Base-by-base conservation (phyloP, 2,888 invertebrate species). In the Busseola fusca region DNA sequence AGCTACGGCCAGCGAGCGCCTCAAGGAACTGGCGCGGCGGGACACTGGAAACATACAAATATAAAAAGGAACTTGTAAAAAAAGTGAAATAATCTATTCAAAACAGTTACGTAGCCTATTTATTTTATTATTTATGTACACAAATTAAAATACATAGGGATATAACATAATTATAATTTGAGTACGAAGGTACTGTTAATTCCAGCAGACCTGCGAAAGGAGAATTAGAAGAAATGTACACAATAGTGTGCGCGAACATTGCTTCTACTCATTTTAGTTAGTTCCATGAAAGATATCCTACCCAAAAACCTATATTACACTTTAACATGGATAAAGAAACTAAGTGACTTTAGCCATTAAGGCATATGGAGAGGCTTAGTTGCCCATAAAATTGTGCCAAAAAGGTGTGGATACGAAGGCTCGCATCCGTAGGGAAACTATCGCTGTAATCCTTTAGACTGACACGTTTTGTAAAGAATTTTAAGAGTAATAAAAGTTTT, bases 271-370 rank as follows among this genome's bases (percentile, higher is more conserved):
- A n/a, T 50, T 50, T 50, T 12, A 50, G n/a, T 50, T 50, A 4
- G 27, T 12, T 62, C 54, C 25, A 57, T 69, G 27, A 64, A 60
- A 64, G 14, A 67, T 56, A n/a, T 30, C 12, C 58, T 42, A 25
- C n/a, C 64, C 59, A 64, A 71, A 81, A 78, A 64, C 73, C 50
- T 58, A 69, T 66, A 64, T 48, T 63, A 71, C 67, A 68, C 71
- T 21, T 62, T 78, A 82, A 70, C 67, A 52, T 59, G 72, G 69
- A 72, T 76, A 76, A 58, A 69, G 69, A 74, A 65, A 74, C 79
- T 84, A 84, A 84, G 84, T 84, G 74, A 79, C 74, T 84, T 83
- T 66, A 64, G 16, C 84, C 76, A 84, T 84, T 83, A 84, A 75
- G 75, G 69, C 78, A 63, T 63, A 64, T 54, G 62, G 58, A 54